Conservation (phyloP, 1,140 invertebrate genomes). For the Cyrtorhinus lividipennis region DNA sequence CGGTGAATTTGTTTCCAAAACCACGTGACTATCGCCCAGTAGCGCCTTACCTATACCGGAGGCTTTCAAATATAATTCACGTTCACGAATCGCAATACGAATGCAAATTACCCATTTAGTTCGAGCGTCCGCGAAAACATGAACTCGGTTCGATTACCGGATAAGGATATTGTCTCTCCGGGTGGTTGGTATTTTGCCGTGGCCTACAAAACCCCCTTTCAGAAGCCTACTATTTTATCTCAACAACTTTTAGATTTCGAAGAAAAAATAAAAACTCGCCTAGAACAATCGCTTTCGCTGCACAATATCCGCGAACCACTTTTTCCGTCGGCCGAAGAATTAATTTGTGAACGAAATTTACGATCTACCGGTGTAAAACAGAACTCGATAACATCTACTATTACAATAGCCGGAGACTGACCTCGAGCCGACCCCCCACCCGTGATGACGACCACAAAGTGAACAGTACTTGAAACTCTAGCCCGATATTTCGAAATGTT, state of each 20-base stretch:
- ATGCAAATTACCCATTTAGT: too few relatives aligned
- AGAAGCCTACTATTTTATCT: not conserved
- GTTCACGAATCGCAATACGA: too few relatives aligned
- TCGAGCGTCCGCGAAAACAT: too few relatives aligned
- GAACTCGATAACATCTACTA: not conserved
- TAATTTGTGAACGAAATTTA: not conserved
- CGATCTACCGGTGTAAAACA: not conserved
- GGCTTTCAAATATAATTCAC: too few relatives aligned
- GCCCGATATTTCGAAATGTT: not conserved
- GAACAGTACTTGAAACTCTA: not conserved
- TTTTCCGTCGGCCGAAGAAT: not conserved
- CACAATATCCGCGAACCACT: not conserved
- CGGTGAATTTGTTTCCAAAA: too few relatives aligned
- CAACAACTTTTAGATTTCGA: not conserved
- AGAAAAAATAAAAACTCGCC: not conserved
- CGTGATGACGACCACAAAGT: not conserved
- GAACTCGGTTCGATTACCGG: too few relatives aligned
- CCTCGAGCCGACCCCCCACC: not conserved
- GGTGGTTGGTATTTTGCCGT: not conserved
- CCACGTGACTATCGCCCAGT: too few relatives aligned
- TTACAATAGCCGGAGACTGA: not conserved
- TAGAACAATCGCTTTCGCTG: not conserved
- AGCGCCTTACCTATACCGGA: too few relatives aligned
- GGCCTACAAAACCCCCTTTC: not conserved
- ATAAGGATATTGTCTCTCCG: not conserved